Base-by-base conservation (phyloP, 2,888 invertebrate species). In the Spisula solida region DNA sequence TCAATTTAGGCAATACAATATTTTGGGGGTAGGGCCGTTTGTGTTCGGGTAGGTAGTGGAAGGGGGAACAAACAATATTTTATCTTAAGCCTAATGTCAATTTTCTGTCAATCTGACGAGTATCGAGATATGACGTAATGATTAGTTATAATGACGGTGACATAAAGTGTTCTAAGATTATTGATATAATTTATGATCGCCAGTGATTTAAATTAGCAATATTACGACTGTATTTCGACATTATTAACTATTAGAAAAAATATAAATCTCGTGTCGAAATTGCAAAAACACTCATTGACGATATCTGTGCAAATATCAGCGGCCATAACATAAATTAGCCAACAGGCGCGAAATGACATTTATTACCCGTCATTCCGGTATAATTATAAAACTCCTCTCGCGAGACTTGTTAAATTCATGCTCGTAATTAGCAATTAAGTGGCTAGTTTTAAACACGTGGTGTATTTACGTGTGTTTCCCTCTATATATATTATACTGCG, bases 301-400 rank as follows among this genome's bases (percentile, higher is more conserved):
- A 75, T 82, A 83, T 75, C 51, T 51, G 78, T n/a, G 80, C 80
- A 47, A n/a, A 34, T 80, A 80, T 25, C 51, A 79, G 75, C 79
- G 31, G 56, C 34, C 85, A 79, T 85, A 85, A 79, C 78, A 79
- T 79, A 55, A 55, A 85, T 56, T 56, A 55, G 85, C 55, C 79
- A 85, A 79, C 85, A 85, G 79, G 29, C 79, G 78, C 18, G 2
- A 25, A n/a, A 12, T 85, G 85, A 41, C 79, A 55, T 85, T 85
- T 85, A 85, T 85, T 79, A 56, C 85, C 56, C 20, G 55, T n/a
- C 85, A n/a, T 85, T 85, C 85, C 51, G 31, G 85, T 85, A 29
- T 75, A 75, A 75, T 75, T 75, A 1, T 18, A 34, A 31, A 75
- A 31, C 31, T 75, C 75, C 34, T 75, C 75, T 25, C 25, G 25